Conservation (phyloP, 2,113 vertebrate species). For the Anguilla japonica region DNA sequence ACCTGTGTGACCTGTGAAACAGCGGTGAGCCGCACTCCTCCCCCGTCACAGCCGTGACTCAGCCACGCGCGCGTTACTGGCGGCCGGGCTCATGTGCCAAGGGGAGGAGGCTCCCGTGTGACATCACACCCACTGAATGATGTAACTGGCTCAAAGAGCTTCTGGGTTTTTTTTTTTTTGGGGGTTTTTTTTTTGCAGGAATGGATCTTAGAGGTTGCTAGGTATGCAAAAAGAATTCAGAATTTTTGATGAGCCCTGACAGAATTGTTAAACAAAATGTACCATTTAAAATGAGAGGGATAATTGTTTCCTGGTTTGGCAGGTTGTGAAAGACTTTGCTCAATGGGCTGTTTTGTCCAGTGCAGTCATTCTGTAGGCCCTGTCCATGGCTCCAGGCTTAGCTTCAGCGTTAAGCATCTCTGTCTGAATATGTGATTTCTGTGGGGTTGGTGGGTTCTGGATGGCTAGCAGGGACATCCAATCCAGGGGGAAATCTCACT, state of each 20-base stretch:
- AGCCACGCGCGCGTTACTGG: background rate
- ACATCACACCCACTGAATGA: background rate
- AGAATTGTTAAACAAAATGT: background rate
- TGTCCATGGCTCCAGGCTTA: background rate
- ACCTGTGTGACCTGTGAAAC: background rate
- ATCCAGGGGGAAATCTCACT: background rate
- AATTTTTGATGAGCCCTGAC: background rate
- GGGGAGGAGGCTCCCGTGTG: background rate
- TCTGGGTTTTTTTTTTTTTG: background rate
- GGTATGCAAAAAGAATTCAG: background rate
- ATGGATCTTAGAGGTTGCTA: background rate
- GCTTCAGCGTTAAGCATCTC: background rate
- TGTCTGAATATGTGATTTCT: background rate
- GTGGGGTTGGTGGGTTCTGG: background rate
- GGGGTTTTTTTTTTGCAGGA: background rate
- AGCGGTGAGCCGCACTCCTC: background rate
- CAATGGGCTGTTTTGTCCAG: background rate
- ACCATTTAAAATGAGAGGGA: background rate
- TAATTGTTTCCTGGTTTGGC: conserved; percentile 3
- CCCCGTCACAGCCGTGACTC: background rate
- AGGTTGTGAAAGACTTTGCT: background rate
- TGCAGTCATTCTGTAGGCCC: background rate
- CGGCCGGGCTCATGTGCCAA: background rate
- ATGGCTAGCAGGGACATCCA: background rate
- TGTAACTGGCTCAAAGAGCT: background rate